Evolutionary conservation across 2,888 invertebrate genomes (phyloP).

Genomic region (Lithodes maja): DNA sequence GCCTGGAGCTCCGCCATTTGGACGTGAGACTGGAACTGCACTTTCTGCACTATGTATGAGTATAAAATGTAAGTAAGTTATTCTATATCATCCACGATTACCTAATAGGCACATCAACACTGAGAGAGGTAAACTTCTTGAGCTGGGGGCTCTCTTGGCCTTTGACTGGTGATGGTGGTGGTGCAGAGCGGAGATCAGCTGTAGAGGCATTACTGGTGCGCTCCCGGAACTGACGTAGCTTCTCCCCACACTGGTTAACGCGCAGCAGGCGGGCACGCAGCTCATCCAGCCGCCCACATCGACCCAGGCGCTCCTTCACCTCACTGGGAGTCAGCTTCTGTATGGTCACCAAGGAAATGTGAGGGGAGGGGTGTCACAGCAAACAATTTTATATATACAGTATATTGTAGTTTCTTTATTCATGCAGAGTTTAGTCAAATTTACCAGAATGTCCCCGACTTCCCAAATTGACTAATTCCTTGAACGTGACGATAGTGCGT

Average conservation of each 20-base stretch:
- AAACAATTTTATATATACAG: neutral
- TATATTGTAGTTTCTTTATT: too few species aligned
- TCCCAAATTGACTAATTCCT: too few species aligned
- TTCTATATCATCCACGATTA: neutral
- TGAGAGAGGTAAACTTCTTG: constrained; percentile 57
- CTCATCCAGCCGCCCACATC: constrained; percentile 65
- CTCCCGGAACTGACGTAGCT: constrained; percentile 56
- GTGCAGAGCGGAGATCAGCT: neutral
- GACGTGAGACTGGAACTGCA: neutral
- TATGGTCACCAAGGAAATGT: neutral
- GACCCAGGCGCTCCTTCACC: constrained; percentile 51
- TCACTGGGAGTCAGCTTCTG: constrained; percentile 57
- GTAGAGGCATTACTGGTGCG: constrained; percentile 8
- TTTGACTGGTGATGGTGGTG: constrained; percentile 47
- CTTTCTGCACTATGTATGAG: neutral
- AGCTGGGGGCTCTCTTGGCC: constrained; percentile 29
- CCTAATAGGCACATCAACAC: constrained; percentile 67
- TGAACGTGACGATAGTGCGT: too few species aligned
- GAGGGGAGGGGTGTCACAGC: neutral
- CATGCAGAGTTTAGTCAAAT: too few species aligned
- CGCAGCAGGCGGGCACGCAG: constrained; percentile 59
- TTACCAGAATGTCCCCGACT: too few species aligned
- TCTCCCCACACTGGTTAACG: constrained; percentile 61
- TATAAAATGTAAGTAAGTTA: neutral
- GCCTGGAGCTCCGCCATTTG: too few species aligned